Conservation (phyloP, 2,888 invertebrate genomes). For the Chrysomela aeneicollis region DNA sequence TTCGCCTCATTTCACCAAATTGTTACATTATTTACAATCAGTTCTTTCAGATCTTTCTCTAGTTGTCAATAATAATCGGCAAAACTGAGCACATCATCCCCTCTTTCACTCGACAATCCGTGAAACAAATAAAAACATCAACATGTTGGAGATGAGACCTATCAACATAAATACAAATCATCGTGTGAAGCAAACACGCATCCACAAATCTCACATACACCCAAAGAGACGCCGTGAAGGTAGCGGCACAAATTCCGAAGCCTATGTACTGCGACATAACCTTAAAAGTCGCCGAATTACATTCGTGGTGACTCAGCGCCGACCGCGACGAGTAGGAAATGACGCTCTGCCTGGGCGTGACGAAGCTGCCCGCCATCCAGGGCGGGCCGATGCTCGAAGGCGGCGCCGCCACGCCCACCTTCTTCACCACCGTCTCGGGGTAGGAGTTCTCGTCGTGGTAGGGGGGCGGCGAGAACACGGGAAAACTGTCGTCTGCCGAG, state of each 20-base stretch:
- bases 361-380: constrained; percentile 63
- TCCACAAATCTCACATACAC: not conserved
- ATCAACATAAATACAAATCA: no score
- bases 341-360: constrained; percentile 76
- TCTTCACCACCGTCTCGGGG: constrained; percentile 50
- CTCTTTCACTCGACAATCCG: no score
- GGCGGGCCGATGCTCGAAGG: constrained; percentile 67
- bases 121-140: no score
- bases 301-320: constrained; percentile 86
- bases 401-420: constrained; percentile 62
- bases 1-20: no score
- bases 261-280: constrained; percentile 15
- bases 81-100: no score
- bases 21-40: no score
- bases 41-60: no score
- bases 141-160: no score
- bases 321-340: constrained; percentile 80
- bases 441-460: constrained; percentile 60
- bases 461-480: constrained; percentile 85
- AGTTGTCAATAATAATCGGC: no score
- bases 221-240: not conserved
- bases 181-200: not conserved
- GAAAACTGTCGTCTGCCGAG: constrained; percentile 83
- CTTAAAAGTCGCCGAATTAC: constrained; percentile 66
- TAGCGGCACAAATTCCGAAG: not conserved